Evolutionary conservation across 2,888 invertebrate species (phyloP), one percentile per base, ranked within the genome.

Genomic region (Corbicula japonica): DNA sequence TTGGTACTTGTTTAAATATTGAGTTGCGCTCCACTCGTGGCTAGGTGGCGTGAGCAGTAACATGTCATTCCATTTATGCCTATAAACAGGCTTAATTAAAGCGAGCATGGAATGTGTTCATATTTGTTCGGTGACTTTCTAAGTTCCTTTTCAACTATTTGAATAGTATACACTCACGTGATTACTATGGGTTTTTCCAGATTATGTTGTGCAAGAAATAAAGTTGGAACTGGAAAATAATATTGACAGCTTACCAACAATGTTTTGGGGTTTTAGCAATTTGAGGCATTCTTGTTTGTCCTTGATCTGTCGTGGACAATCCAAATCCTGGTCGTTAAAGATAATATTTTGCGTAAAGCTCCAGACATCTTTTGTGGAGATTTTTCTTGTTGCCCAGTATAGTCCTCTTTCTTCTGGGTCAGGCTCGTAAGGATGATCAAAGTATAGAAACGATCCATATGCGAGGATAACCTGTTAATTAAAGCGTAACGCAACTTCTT

Each of bases 331-430:
- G 61, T 90, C 89, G 35, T 50, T 48, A 35, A 85, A 81, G 10
- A 87, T 69, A 32, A 86, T 58, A 15, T 84, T 84, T 0, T 90
- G 90, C 69, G 88, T 83, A 76, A 89, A 92, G 8, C 75, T 71
- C 80, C 91, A 92, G 0, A 85, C 85, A 60, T 89, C 87, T 21
- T 76, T 75, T 1, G 89, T 89, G 81, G 89, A 86, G 0, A 88
- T 86, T 80, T 85, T 91, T 12, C 92, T 80, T 0, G 92, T 83
- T 0, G 92, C 92, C 93, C 93, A 93, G 71, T 91, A 91, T 32
- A 88, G 84, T 0, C 93, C 93, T 18, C 92, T 74, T 70, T 91
- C 91, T 26, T 90, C 88, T 0, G 91, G 91, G 61, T 89, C 89
- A 0, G 90, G 89, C 48, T 91, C 91, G 38, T 89, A 86, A 0